Percentiles rank a stretch among this genome's conserved stretches.
phyloP scores from a whole-genome alignment of 2,888 invertebrate species.

The Synergus laeviventris region DNA sequence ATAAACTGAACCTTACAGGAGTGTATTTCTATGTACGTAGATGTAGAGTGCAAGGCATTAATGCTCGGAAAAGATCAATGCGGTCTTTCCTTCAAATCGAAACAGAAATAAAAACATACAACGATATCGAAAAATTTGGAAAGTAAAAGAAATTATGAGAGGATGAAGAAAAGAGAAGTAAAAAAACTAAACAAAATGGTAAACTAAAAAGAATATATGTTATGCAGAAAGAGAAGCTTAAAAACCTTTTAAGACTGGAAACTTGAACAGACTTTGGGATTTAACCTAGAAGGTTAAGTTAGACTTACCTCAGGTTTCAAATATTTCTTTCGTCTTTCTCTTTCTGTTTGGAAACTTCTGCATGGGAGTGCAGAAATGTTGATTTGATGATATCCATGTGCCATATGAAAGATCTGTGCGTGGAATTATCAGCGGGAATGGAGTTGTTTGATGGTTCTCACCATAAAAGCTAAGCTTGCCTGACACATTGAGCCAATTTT shows the following conservation, averaged over 20 bases:
- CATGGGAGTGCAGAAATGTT: too few species aligned
- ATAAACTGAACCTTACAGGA: conserved; percentile 47
- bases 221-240: neutral
- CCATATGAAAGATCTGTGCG: too few species aligned
- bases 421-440: neutral
- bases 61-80: conserved; percentile 20
- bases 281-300: neutral
- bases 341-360: too few species aligned
- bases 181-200: neutral
- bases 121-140: neutral
- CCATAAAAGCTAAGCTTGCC: conserved; percentile 1
- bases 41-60: conserved; percentile 41
- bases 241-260: neutral
- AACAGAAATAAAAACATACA: conserved; percentile 32
- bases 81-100: conserved; percentile 30
- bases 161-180: neutral
- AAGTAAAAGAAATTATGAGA: neutral
- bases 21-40: conserved; percentile 43
- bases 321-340: too few species aligned
- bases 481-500: conserved; percentile 24
- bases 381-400: too few species aligned
- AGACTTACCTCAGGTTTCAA: neutral
- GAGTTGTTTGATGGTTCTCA: neutral
- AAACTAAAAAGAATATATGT: neutral
- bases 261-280: neutral